These are phyloP conservation scores for Rhadinocentrus ornatus DNA, from an alignment of 2,797 vertebrate genomes.

Conservation along the genomic window DNA sequence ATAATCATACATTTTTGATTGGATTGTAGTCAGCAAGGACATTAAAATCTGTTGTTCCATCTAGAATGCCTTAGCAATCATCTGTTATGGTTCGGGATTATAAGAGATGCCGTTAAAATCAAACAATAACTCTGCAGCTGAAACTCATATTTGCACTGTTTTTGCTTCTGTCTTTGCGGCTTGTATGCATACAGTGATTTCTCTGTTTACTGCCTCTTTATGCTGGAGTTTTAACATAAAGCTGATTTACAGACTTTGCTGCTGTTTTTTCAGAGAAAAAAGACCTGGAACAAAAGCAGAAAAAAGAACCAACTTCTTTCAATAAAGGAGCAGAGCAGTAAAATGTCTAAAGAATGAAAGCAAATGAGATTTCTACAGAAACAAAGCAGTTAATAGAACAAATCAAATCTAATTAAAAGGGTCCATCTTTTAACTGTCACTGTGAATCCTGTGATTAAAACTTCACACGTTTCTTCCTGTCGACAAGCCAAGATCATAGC, in stretches of 20 bases:
- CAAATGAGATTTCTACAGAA: background rate
- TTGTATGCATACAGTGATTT: constrained; percentile 41
- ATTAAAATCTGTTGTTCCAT: constrained; percentile 73
- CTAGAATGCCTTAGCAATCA: constrained; percentile 64
- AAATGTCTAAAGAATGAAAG: too few relatives aligned
- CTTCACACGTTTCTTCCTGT: constrained; percentile 21
- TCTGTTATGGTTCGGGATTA: constrained; percentile 74
- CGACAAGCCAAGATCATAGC: constrained; percentile 5
- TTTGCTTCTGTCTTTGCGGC: constrained; percentile 32
- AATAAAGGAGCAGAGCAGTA: too few relatives aligned
- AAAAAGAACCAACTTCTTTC: too few relatives aligned
- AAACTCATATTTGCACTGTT: constrained; percentile 52
- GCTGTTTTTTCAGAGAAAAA: constrained; percentile 35
- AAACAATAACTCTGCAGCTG: constrained; percentile 48
- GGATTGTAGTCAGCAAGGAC: constrained; percentile 68
- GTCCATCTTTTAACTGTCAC: constrained; percentile 5
- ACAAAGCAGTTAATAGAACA: background rate
- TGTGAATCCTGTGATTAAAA: constrained; percentile 6
- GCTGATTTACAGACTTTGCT: constrained; percentile 53
- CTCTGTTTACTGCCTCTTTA: constrained; percentile 53
- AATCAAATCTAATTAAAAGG: constrained; percentile 10
- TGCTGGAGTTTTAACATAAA: constrained; percentile 39
- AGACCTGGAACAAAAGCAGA: background rate
- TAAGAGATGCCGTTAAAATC: constrained; percentile 52
- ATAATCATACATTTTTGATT: constrained; percentile 76